Evolutionary conservation across 2,113 vertebrate species (phyloP), one percentile per base, ranked within the genome.

Genomic region (Axis porcinus): DNA sequence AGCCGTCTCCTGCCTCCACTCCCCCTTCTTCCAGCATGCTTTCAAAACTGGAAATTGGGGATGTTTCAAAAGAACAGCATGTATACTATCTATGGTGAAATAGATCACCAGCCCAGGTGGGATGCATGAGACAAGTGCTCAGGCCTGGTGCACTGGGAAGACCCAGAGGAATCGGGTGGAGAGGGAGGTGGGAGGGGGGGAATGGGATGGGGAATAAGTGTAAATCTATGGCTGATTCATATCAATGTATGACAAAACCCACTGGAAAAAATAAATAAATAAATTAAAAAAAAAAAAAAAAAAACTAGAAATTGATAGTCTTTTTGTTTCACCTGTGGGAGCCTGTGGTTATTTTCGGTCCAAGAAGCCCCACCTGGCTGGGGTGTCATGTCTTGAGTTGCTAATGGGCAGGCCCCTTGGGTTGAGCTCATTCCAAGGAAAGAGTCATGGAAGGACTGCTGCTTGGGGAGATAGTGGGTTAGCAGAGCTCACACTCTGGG

Each of bases 321-420:
- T 3, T 15, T n/a, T 12, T 40, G 47, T 50, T 28, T 88, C 40
- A 40, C 36, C 50, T 40, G 4, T 6, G 4, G 40, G 11, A 17
- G 55, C 67, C 28, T 8, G 4, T 0, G 23, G 50, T 45, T 1
- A 0, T 23, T 79, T 17, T 54, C 1, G 1, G 15, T 40, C n/a
- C 2, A 45, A 62, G 54, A 27, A 74, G 17, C 70, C 55, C 28
- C 30, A 1, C 0, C 0, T 30, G 2, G 8, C 40, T 1, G 6
- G 11, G 3, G 30, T 36, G 15, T 30, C 21, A 0, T 4, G 33
- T 54, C 86, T 81, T 70, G 1, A 40, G 17, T 3, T 13, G 36
- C 58, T 4, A 7, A 27, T 0, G 0, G 50, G 4, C 14, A 30
- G 55, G 54, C 9, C 30, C 6, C 76, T 62, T 47, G 15, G 3